A percentile compares a stretch with the other conserved stretches of the same genome.
phyloP scores from a whole-genome alignment of 2,888 invertebrate species.

The Rutpela maculata region DNA sequence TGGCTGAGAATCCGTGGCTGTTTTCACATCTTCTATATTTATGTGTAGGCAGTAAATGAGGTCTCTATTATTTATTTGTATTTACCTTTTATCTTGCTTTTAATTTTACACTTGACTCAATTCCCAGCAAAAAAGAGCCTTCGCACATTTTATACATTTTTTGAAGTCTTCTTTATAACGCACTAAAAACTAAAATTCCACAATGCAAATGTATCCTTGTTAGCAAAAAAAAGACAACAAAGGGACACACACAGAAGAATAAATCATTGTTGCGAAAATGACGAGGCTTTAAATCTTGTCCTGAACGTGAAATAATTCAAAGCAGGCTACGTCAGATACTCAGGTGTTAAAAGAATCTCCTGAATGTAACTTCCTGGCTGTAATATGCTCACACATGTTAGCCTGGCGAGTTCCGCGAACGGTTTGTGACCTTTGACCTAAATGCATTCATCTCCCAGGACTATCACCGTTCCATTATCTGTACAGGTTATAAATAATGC shows the following conservation, averaged over 20 bases:
- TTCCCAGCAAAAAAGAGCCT: too few species aligned
- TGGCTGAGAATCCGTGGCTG: too few species aligned
- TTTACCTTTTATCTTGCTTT: too few species aligned
- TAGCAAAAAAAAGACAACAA: not conserved
- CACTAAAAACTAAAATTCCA: not conserved
- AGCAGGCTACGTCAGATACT: conserved; percentile 8
- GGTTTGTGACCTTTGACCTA: conserved; percentile 49
- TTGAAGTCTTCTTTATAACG: not conserved
- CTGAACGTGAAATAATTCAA: conserved; percentile 18
- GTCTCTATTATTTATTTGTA: too few species aligned
- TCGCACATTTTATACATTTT: too few species aligned
- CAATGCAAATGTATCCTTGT: not conserved
- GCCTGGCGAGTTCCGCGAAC: conserved; percentile 30
- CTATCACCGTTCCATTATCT: conserved; percentile 35
- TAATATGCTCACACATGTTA: conserved; percentile 16
- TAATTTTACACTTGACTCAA: too few species aligned
- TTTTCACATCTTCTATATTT: too few species aligned
- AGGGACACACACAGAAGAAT: not conserved
- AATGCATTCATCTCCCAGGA: conserved; percentile 45
- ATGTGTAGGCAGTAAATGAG: too few species aligned
- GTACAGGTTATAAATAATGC: conserved; percentile 5
- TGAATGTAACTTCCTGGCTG: conserved; percentile 26
- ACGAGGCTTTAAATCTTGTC: not conserved
- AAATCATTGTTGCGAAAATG: not conserved
- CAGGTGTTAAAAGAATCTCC: conserved; percentile 28